These are phyloP conservation scores for Urocynchramus pylzowi DNA, from an alignment of 2,113 vertebrate species.

Conservation along the genomic window DNA sequence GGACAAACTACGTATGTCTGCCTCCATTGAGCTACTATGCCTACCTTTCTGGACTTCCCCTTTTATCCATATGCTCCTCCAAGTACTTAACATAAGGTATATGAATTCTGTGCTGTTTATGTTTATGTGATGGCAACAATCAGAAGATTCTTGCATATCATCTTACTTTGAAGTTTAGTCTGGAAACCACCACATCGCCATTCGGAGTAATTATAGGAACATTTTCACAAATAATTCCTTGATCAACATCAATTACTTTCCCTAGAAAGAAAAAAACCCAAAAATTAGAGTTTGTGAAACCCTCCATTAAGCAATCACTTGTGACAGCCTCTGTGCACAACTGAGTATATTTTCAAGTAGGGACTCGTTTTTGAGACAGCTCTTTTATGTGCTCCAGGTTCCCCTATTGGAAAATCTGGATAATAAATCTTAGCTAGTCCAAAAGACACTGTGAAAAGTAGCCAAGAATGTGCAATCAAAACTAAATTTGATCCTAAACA, in stretches of 20 bases:
- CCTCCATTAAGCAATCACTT: not conserved
- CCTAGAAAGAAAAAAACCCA: conserved; percentile 70
- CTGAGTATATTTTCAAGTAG: not conserved
- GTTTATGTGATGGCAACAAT: conserved; percentile 73
- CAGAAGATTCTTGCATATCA: conserved; percentile 75
- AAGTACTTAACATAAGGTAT: conserved; percentile 72
- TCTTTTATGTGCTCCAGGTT: not conserved
- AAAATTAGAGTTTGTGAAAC: not conserved
- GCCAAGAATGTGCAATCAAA: not conserved
- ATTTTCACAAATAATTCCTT: conserved; percentile 94
- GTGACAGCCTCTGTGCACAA: not conserved
- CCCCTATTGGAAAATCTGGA: not conserved
- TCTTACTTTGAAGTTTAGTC: conserved; percentile 92
- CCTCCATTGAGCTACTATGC: conserved; percentile 64
- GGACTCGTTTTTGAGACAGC: not conserved
- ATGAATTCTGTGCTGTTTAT: conserved; percentile 72
- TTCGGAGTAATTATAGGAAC: conserved; percentile 98
- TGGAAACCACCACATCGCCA: conserved; percentile 93
- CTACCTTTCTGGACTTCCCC: conserved; percentile 74
- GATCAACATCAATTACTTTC: conserved; percentile 93
- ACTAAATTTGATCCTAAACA: not conserved
- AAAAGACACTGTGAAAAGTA: not conserved
- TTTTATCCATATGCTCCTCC: conserved; percentile 72
- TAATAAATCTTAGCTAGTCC: not conserved
- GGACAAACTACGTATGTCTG: conserved; percentile 36